Percentiles rank a stretch among this genome's conserved stretches.
phyloP scores from a whole-genome alignment of 2,888 invertebrate species.

The Hydrotaea cyrtoneurina region DNA sequence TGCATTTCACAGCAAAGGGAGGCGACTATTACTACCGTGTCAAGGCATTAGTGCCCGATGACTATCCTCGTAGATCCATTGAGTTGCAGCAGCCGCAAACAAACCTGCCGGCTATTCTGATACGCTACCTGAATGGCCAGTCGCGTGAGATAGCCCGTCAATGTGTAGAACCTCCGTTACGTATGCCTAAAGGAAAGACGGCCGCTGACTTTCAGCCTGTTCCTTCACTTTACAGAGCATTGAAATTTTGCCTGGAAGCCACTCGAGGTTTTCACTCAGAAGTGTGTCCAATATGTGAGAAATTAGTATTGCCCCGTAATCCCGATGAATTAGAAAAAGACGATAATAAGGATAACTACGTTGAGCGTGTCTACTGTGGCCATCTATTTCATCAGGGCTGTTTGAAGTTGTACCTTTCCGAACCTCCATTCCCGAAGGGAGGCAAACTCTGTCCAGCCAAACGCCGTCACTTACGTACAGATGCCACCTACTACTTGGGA shows the following conservation, averaged over 20 bases:
- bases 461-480: slow-evolving; percentile 78
- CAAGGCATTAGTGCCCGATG: slow-evolving; percentile 84
- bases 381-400: slow-evolving; percentile 87
- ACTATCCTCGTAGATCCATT: slow-evolving; percentile 83
- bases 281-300: slow-evolving; percentile 85
- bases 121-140: slow-evolving; percentile 85
- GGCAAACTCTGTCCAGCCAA: slow-evolving; percentile 85
- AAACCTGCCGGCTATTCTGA: slow-evolving; percentile 85
- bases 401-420: slow-evolving; percentile 85
- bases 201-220: slow-evolving; percentile 84
- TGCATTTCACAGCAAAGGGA: slow-evolving; percentile 83
- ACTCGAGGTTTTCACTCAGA: slow-evolving; percentile 84
- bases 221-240: slow-evolving; percentile 84
- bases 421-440: slow-evolving; percentile 87
- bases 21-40: slow-evolving; percentile 84
- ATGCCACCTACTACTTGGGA: slow-evolving; percentile 75
- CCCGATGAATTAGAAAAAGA: slow-evolving; percentile 83
- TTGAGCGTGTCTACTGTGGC: slow-evolving; percentile 87
- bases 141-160: slow-evolving; percentile 85
- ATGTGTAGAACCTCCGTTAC: slow-evolving; percentile 86
- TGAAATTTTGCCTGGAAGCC: slow-evolving; percentile 84
- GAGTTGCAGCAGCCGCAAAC: slow-evolving; percentile 83
- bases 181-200: slow-evolving; percentile 79
- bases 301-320: slow-evolving; percentile 83
- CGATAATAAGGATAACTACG: slow-evolving; percentile 83